Evolutionary conservation across 2,888 invertebrate species (phyloP), one percentile per base, ranked within the genome.

Genomic region (Bellardia pandia): DNA sequence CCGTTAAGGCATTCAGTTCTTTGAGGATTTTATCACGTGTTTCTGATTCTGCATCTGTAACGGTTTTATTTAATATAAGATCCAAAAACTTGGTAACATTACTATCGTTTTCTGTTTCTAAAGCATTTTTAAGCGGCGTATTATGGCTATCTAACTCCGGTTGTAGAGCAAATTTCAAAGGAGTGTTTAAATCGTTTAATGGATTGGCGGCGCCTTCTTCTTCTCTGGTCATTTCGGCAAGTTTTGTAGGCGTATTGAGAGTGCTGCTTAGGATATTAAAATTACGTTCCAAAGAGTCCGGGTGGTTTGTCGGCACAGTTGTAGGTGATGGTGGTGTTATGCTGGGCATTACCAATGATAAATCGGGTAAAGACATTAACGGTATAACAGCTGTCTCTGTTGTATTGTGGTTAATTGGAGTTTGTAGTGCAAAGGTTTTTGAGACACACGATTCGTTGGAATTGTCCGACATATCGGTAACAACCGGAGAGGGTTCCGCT

Each of bases 71-170:
- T 56, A 85, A 80, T 48, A 85, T 85, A 3, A 85, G 30, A 75
- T 85, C 85, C 9, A 85, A 16, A 56, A 80, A 85, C 71, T 85
- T 85, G 0, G 85, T 85, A 45, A 85, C 85, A 71, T 85, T 85
- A 2, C 30, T 80, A 62, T 85, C 85, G 9, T 53, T 9, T 62
- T 85, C 79, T 7, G 85, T 53, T 45, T 85, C 85, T 37, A 68
- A 56, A 14, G 16, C 7, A 42, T 2, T 79, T 69, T 85, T 85
- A 33, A 77, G 51, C 1, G 74, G 68, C 7, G 56, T 66, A 23
- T 56, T 75, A 14, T 56, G 30, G 4, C 8, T 56, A 62, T 75
- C 79, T 13, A 80, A 4, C 9, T 79, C 62, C 2, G 75, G 13
- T 75, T 75, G 56, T 33, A 76, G 6, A 6, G n/a, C 6, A 42